Base-by-base conservation (phyloP, 2,797 vertebrate genomes). In the Dendrocincla tyrannina region DNA sequence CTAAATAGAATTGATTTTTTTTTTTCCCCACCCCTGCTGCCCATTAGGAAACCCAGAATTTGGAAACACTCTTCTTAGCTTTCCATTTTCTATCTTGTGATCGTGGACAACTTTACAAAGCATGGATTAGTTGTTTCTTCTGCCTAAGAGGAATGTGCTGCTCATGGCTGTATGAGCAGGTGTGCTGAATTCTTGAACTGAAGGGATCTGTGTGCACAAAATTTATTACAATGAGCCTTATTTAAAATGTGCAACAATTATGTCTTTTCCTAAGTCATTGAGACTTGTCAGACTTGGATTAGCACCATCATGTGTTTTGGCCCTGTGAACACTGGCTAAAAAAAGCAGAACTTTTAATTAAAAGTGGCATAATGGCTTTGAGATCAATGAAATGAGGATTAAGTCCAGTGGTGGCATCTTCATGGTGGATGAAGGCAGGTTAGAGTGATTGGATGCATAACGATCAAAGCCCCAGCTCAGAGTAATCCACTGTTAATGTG, bases 281-380 rank as follows among this genome's bases (percentile, higher is more conserved):
- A 28, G 41, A 93, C 63, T 86, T 94, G 66, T n/a, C 28, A 73
- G 62, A 35, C 39, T 69, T 84, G 66, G 58, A 69, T 94, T 91
- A 93, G 47, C 39, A 59, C 47, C 9, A 24, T 83, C 13, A 2
- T 33, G 30, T 62, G n/a, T 85, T 88, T 52, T 60, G 41, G 42
- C 17, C 28, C 7, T 68, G 17, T 69, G 50, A 83, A 55, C 10
- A 41, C 28, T 86, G 59, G 18, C 52, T 73, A 73, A 5, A 52
- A 72, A 77, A 92, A 85, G 87, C 50, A 72, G 17, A 68, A 58
- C 5, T 91, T 95, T 76, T 75, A 73, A 44, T 89, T 81, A 13
- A 68, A 95, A 89, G 72, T 85, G 25, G 10, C 7, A 5, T 68
- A 47, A 33, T 66, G 75, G 53, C 24, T 70, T 74, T 85, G 46